These are phyloP conservation scores for Wasmannia auropunctata DNA, from an alignment of 1,140 invertebrate species.

Conservation along the genomic window DNA sequence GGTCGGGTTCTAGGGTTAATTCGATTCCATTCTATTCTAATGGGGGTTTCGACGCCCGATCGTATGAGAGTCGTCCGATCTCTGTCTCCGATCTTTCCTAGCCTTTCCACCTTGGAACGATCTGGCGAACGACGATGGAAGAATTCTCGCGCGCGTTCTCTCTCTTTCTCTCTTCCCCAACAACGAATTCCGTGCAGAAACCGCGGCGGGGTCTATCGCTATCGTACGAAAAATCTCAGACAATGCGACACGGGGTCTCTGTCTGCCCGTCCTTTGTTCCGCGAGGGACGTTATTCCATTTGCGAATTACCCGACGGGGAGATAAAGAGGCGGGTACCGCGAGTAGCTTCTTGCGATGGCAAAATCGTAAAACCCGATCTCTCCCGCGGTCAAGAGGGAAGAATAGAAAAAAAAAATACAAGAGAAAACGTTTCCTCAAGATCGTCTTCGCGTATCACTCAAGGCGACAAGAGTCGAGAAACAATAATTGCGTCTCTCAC, in stretches of 20 bases:
- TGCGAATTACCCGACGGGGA: constrained; percentile 56
- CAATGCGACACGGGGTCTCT: constrained; percentile 57
- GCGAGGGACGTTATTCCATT: constrained; percentile 38
- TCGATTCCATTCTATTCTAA: constrained; percentile 46
- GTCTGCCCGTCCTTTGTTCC: constrained; percentile 54
- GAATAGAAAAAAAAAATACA: not conserved
- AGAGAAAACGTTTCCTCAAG: constrained; percentile 33
- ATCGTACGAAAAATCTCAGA: constrained; percentile 69
- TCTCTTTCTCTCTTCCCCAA: not conserved
- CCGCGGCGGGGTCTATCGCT: constrained; percentile 25
- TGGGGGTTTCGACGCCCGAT: constrained; percentile 55
- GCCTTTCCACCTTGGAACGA: constrained; percentile 8
- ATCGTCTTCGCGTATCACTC: constrained; percentile 42
- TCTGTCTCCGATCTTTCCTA: constrained; percentile 57
- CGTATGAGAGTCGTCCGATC: constrained; percentile 50
- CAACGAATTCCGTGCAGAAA: constrained; percentile 58
- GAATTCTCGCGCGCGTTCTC: not conserved
- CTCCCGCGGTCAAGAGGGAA: not conserved
- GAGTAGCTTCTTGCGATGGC: constrained; percentile 30
- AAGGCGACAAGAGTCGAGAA: constrained; percentile 13
- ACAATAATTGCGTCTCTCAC: not conserved
- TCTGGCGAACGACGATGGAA: not conserved
- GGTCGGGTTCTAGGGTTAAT: not conserved
- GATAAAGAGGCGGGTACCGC: constrained; percentile 61
- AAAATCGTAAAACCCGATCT: constrained; percentile 40